Conservation (phyloP, 2,888 invertebrate genomes). For the Allolobophora icterica region DNA sequence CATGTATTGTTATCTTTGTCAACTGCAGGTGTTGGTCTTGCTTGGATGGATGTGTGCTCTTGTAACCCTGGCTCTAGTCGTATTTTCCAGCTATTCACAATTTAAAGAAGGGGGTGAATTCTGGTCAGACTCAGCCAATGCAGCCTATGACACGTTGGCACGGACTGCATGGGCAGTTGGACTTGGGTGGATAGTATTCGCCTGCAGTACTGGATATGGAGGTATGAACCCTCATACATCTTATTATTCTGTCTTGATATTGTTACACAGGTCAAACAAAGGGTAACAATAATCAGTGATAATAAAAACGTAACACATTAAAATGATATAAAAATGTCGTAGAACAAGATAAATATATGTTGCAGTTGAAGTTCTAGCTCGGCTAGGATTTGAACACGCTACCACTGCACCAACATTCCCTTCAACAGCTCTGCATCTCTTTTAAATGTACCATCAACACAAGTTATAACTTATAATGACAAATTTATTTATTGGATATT, state of each 20-base stretch:
- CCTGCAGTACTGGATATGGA: slow-evolving; percentile 29
- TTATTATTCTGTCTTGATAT: neutral
- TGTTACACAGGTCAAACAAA: neutral
- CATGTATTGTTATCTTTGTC: slow-evolving; percentile 17
- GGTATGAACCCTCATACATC: neutral
- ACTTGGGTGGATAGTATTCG: slow-evolving; percentile 20
- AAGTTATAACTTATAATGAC: too few relatives aligned
- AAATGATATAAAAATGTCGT: neutral
- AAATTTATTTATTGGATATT: too few relatives aligned
- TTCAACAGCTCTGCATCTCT: too few relatives aligned
- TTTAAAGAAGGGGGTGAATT: neutral
- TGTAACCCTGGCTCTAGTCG: neutral
- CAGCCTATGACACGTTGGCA: slow-evolving; percentile 23
- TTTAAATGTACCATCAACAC: too few relatives aligned
- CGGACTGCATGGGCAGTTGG: slow-evolving; percentile 22
- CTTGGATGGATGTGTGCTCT: slow-evolving; percentile 21
- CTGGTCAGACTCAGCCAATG: neutral
- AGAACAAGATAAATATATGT: neutral
- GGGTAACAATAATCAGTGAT: neutral
- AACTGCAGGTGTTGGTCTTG: neutral
- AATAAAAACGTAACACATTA: neutral
- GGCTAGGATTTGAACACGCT: too few relatives aligned
- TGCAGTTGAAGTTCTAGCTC: neutral
- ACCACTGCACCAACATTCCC: too few relatives aligned
- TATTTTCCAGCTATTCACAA: slow-evolving; percentile 27